Percentiles rank a stretch among this genome's conserved stretches.
Conservation (phyloP, 1,140 invertebrate species). For the Ceratina australensis region DNA sequence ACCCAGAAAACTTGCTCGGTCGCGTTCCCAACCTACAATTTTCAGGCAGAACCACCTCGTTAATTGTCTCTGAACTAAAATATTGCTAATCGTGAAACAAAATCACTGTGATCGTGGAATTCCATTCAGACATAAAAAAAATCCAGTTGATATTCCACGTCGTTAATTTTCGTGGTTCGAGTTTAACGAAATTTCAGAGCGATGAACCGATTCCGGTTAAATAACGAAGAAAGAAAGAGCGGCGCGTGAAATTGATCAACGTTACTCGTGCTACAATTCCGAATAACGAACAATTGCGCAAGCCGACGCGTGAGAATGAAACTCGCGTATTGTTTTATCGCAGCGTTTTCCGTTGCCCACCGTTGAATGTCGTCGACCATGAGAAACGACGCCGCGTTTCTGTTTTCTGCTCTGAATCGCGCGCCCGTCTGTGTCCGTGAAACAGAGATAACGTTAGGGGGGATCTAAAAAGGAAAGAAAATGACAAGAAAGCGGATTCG, state of each 20-base stretch:
- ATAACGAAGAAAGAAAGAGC: neutral
- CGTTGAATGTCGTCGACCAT: constrained; percentile 48
- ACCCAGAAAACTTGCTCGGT: constrained; percentile 54
- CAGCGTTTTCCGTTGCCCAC: constrained; percentile 27
- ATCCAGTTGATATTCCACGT: neutral
- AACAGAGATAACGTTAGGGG: neutral
- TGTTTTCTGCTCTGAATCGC: constrained; percentile 50
- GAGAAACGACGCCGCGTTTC: constrained; percentile 43
- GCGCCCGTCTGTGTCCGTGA: neutral
- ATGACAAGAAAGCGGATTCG: neutral
- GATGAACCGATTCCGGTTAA: neutral
- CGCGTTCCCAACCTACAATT: constrained; percentile 56
- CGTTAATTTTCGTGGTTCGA: neutral
- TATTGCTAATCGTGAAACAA: no score
- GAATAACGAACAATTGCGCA: constrained; percentile 31
- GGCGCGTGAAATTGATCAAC: constrained; percentile 18
- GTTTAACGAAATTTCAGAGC: neutral
- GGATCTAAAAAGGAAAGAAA: neutral
- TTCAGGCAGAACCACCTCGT: constrained; percentile 63
- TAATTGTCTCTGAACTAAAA: constrained; percentile 44
- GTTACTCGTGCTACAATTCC: constrained; percentile 39
- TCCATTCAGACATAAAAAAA: neutral
- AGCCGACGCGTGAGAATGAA: constrained; percentile 39
- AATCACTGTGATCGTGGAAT: neutral
- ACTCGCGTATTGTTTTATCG: constrained; percentile 39